A percentile compares a stretch with the other conserved stretches of the same genome.
These are phyloP conservation scores for Drosophila subpulchrella DNA, from an alignment of 1,140 invertebrate genomes.

Conservation along the genomic window DNA sequence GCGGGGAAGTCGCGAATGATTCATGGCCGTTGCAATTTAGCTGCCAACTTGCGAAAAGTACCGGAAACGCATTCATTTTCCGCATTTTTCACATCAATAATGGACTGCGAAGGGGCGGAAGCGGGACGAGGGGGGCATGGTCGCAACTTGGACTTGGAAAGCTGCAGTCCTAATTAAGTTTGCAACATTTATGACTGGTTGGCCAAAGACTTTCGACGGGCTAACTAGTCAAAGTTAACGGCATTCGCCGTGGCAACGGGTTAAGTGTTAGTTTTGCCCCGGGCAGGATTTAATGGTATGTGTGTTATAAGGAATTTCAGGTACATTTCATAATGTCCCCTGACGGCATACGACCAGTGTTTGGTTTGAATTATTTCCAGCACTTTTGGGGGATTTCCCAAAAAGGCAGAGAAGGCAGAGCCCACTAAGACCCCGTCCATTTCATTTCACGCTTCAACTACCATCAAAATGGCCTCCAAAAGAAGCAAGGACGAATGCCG, in stretches of 20 bases:
- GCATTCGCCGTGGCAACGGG: not conserved
- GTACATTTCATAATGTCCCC: not conserved
- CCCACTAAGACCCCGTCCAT: conserved; percentile 57
- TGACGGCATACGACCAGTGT: not conserved
- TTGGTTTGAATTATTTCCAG: not conserved
- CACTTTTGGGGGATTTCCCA: not conserved
- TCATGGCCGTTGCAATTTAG: conserved; percentile 78
- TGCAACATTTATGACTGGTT: conserved; percentile 79
- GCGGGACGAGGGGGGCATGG: not conserved
- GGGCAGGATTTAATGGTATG: not conserved
- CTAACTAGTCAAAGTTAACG: conserved; percentile 5
- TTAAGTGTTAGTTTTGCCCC: not conserved
- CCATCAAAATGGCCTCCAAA: conserved; percentile 44
- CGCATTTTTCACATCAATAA: conserved; percentile 82
- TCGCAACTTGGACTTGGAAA: not conserved
- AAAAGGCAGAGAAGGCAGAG: not conserved
- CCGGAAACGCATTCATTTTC: conserved; percentile 82
- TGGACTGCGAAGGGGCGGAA: conserved; percentile 50
- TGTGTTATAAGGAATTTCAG: not conserved
- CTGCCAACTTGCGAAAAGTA: conserved; percentile 81
- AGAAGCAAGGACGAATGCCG: not conserved
- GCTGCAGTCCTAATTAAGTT: conserved; percentile 72
- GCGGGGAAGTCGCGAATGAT: conserved; percentile 54
- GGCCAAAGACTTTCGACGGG: conserved; percentile 29
- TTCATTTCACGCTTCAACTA: conserved; percentile 75